Conservation (phyloP, 2,888 invertebrate species). For the Chorisops tibialis region DNA sequence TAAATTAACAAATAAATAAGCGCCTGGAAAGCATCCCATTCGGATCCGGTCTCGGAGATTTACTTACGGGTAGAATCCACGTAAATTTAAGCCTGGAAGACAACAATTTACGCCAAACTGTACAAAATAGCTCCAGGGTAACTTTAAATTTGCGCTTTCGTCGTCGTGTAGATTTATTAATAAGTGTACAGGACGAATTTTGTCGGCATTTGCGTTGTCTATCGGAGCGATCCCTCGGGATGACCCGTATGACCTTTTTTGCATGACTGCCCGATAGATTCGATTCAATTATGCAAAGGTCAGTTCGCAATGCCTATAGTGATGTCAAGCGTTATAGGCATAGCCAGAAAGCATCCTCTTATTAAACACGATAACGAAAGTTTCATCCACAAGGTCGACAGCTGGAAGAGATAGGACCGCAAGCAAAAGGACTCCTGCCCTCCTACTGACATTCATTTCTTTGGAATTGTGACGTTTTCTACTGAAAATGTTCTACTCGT, state of each 20-base stretch:
- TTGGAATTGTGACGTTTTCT: neutral
- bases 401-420: neutral
- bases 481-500: neutral
- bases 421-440: too few relatives aligned
- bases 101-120: too few relatives aligned
- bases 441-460: neutral
- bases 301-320: neutral
- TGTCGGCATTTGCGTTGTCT: neutral
- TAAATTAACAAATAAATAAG: too few relatives aligned
- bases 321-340: too few relatives aligned
- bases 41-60: too few relatives aligned
- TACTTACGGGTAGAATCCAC: too few relatives aligned
- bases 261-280: neutral
- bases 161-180: neutral
- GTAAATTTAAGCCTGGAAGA: too few relatives aligned
- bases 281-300: conserved; percentile 6
- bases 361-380: neutral
- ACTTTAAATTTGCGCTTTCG: neutral
- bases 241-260: neutral
- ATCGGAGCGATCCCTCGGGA: neutral
- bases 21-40: too few relatives aligned
- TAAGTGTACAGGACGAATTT: neutral
- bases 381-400: neutral
- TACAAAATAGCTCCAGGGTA: neutral
- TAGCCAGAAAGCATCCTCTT: too few relatives aligned